A percentile compares a stretch with the other conserved stretches of the same genome.
phyloP scores from a whole-genome alignment of 2,113 vertebrate genomes.

The Cavia porcellus region DNA sequence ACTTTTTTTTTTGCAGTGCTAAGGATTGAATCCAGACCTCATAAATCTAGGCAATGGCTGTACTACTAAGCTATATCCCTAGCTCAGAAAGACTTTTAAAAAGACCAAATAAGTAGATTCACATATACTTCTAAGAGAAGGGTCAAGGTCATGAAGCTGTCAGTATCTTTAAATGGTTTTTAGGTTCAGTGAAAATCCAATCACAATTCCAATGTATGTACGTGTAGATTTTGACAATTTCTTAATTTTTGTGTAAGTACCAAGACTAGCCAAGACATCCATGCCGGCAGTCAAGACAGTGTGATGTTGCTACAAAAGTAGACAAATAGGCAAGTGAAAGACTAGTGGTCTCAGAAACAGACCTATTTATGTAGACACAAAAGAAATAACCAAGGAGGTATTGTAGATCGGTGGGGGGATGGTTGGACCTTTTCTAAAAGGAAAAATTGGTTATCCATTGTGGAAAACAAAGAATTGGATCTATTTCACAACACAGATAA shows the following conservation, averaged over 20 bases:
- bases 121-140: background rate
- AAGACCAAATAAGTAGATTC: slow-evolving; percentile 22
- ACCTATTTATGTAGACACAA: background rate
- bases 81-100: background rate
- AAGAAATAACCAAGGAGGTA: slow-evolving; percentile 16
- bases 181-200: slow-evolving; percentile 44
- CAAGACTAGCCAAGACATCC: background rate
- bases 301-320: slow-evolving; percentile 6
- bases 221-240: slow-evolving; percentile 32
- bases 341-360: slow-evolving; percentile 28
- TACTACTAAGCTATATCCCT: background rate
- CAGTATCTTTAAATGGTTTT: slow-evolving; percentile 36
- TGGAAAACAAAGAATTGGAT: background rate
- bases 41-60: background rate
- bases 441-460: slow-evolving; percentile 27
- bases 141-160: slow-evolving; percentile 10
- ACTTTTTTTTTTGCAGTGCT: background rate
- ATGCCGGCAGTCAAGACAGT: slow-evolving; percentile 31
- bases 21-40: background rate
- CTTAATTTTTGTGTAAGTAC: slow-evolving; percentile 46
- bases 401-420: background rate
- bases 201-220: background rate
- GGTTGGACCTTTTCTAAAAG: slow-evolving; percentile 32
- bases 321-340: slow-evolving; percentile 30
- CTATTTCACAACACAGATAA: slow-evolving; percentile 39